Evolutionary conservation across 2,888 invertebrate species (phyloP), one percentile per base, ranked within the genome.

Genomic region (Pycnomerus fuliginosus): DNA sequence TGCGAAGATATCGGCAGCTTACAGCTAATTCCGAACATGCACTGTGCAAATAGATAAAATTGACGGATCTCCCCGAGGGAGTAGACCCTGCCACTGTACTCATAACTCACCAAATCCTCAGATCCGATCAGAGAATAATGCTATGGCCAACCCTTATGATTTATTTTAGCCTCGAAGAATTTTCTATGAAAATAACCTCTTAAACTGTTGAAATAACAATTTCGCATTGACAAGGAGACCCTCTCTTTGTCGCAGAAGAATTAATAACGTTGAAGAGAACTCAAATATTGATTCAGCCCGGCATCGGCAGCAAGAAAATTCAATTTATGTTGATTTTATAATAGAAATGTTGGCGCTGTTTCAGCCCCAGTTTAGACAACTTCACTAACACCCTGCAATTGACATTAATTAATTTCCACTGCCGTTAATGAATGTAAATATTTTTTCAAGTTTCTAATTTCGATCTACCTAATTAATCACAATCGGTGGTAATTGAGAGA

Each of bases 11-110:
- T 28, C 8, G 28, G 23, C 24, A 29, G 39, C 34, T 39, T 39
- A 39, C 12, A 28, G 44, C 50, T 50, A 50, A 50, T 50, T 47
- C 50, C 42, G 47, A 42, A 44, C 50, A 45, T 48, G 45, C 39
- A 40, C 41, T 40, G 36, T 43, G 43, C 46, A 41, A 49, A 52
- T 47, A 52, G 52, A 52, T 49, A 52, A 52, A 52, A 49, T 46
- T 46, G 52, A 52, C 52, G 40, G 42, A 52, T 52, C 46, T 41
- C 46, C 52, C 35, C 46, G n/a, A 34, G 52, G 40, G 48, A 46
- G 22, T 16, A 14, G 52, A 44, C 42, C 37, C 32, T 16, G 31
- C 46, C 25, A 20, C 15, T 39, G 29, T 35, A 29, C 12, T 30
- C 34, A 52, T 52, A 52, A 49, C 42, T 49, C 52, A 52, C 36